These are phyloP conservation scores for Drosophila murphyi DNA, from an alignment of 1,140 invertebrate genomes.

Conservation along the genomic window DNA sequence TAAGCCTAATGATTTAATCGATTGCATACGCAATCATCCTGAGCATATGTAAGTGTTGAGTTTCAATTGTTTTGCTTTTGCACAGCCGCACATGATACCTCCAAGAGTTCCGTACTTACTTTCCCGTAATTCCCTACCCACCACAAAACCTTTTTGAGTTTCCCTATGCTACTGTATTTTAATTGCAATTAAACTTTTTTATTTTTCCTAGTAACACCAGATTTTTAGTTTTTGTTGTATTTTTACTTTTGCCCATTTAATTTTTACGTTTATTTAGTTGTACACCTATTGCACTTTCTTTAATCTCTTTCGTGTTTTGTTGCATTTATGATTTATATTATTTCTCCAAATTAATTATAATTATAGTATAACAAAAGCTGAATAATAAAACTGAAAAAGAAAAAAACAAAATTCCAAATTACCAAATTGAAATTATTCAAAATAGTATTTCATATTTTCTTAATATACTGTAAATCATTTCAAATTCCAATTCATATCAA, in stretches of 20 bases:
- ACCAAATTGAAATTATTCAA: conserved; percentile 25
- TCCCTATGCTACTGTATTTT: conserved; percentile 3
- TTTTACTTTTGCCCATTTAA: conserved; percentile 15
- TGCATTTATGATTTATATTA: conserved; percentile 25
- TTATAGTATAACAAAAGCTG: conserved; percentile 46
- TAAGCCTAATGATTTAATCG: conserved; percentile 92
- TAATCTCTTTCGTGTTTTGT: conserved; percentile 39
- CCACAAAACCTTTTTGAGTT: conserved; percentile 9
- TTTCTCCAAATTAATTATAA: conserved; percentile 42
- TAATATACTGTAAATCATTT: conserved; percentile 17
- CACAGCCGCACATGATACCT: conserved; percentile 56
- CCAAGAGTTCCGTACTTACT: conserved; percentile 21
- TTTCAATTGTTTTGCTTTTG: conserved; percentile 46
- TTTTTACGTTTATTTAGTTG: conserved; percentile 33
- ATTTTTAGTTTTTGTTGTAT: conserved; percentile 26
- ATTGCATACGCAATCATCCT: conserved; percentile 97
- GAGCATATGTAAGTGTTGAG: conserved; percentile 95
- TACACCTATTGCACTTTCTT: conserved; percentile 36
- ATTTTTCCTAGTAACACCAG: conserved; percentile 13
- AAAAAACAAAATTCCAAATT: conserved; percentile 64
- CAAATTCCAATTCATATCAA: conserved; percentile 35
- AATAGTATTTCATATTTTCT: conserved; percentile 31
- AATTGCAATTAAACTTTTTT: conserved; percentile 14
- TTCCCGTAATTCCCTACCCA: conserved; percentile 15
- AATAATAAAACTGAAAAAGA: conserved; percentile 57